Percentiles rank a stretch among this genome's conserved stretches.
Evolutionary conservation across 2,113 vertebrate genomes (phyloP).

Genomic region (Nasalis larvatus): DNA sequence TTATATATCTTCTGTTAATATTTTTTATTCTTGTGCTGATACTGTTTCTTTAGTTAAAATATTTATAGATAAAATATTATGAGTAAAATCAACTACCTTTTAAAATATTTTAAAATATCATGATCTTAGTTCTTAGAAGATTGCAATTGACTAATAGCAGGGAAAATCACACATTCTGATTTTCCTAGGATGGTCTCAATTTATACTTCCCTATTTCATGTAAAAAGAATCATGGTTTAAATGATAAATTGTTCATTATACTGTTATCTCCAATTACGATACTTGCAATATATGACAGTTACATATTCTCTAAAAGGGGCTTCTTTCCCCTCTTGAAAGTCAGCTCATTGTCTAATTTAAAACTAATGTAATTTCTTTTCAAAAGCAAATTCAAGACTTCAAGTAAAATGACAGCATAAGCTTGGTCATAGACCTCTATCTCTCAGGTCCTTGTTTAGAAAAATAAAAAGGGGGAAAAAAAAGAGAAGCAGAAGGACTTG

Average conservation of each 20-base stretch:
- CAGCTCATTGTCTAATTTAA: background rate
- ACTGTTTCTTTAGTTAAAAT: background rate
- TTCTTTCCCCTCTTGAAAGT: background rate
- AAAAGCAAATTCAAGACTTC: background rate
- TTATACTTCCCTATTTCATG: background rate
- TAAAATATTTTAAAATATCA: background rate
- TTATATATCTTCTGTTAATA: background rate
- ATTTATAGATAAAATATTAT: background rate
- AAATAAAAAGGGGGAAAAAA: background rate
- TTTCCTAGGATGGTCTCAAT: background rate
- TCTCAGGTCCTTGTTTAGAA: background rate
- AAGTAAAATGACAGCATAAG: background rate
- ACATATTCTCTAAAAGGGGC: background rate
- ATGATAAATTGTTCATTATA: background rate
- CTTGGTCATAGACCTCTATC: background rate
- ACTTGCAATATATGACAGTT: background rate
- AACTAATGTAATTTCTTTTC: background rate
- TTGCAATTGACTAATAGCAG: background rate
- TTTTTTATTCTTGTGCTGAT: background rate
- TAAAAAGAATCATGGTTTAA: background rate
- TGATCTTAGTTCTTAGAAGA: background rate
- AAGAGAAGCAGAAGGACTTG: background rate
- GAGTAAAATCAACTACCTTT: background rate
- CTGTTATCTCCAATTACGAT: background rate
- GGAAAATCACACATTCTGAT: background rate